These are phyloP conservation scores for Apodemia mormo DNA, from an alignment of 2,888 invertebrate species.

Conservation along the genomic window DNA sequence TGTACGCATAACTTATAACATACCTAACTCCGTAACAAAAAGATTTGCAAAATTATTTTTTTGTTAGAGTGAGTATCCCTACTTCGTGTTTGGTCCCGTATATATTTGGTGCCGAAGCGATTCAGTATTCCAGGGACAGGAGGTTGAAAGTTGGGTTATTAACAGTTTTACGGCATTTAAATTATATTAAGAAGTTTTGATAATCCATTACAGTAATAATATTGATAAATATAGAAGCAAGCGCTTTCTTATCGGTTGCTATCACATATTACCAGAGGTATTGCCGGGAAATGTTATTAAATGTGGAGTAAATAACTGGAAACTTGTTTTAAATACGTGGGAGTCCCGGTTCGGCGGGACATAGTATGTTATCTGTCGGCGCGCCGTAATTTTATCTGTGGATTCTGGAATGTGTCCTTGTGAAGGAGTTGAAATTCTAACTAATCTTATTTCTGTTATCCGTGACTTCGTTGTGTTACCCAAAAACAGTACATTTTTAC, in stretches of 20 bases:
- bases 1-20: no score
- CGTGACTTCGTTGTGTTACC: neutral
- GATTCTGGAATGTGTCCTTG: slow-evolving; percentile 38
- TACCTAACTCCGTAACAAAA: no score
- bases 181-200: no score
- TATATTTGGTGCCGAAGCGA: no score
- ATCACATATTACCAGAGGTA: slow-evolving; percentile 3
- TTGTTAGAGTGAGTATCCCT: no score
- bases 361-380: slow-evolving; percentile 39
- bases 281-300: slow-evolving; percentile 25
- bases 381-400: slow-evolving; percentile 41
- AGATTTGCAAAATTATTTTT: no score
- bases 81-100: no score
- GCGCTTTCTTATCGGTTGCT: neutral
- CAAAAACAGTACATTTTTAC: neutral
- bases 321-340: slow-evolving; percentile 40
- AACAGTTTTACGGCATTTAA: no score
- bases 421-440: slow-evolving; percentile 30
- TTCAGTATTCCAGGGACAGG: no score
- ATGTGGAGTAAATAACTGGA: slow-evolving; percentile 36
- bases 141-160: no score
- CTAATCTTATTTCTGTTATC: neutral
- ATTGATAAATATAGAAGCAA: neutral
- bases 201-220: neutral
- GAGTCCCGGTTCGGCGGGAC: slow-evolving; percentile 40